These are phyloP conservation scores for Percopsis transmontana DNA, from an alignment of 2,113 vertebrate genomes.

Conservation along the genomic window DNA sequence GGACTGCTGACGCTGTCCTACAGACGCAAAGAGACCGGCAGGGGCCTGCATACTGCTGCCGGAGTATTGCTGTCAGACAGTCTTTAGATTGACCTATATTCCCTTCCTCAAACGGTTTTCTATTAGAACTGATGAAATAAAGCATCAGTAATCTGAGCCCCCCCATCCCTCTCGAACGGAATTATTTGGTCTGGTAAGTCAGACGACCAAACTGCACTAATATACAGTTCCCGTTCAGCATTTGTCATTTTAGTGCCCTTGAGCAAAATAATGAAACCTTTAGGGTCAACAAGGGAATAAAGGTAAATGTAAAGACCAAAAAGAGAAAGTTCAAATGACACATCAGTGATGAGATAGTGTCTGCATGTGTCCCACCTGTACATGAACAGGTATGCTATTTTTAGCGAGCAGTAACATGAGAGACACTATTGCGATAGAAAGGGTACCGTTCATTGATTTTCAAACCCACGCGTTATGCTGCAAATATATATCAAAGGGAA, in stretches of 20 bases:
- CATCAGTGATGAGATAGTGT: slow-evolving; percentile 2
- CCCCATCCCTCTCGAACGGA: slow-evolving; percentile 3
- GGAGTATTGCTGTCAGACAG: slow-evolving; percentile 47
- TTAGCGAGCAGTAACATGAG: slow-evolving; percentile 26
- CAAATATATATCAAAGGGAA: slow-evolving; percentile 69
- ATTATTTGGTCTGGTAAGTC: slow-evolving; percentile 1
- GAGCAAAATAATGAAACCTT: neutral
- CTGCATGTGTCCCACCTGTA: slow-evolving; percentile 25
- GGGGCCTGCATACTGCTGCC: slow-evolving; percentile 32
- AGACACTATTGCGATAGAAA: slow-evolving; percentile 66
- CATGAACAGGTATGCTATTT: slow-evolving; percentile 27
- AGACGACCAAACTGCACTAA: neutral
- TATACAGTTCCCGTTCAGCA: neutral
- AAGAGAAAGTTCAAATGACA: neutral
- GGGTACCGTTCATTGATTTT: slow-evolving; percentile 64
- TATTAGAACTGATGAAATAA: slow-evolving; percentile 36
- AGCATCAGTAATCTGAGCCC: slow-evolving; percentile 25
- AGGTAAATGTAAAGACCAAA: neutral
- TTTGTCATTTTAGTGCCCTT: neutral
- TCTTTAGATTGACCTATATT: slow-evolving; percentile 64
- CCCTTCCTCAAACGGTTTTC: slow-evolving; percentile 26
- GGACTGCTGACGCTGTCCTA: slow-evolving; percentile 53
- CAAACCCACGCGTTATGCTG: slow-evolving; percentile 62
- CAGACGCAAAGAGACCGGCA: slow-evolving; percentile 53
- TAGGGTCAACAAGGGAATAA: no score